Evolutionary conservation across 2,113 vertebrate species (phyloP), one percentile per base, ranked within the genome.

Genomic region (Phrynocephalus versicolor): DNA sequence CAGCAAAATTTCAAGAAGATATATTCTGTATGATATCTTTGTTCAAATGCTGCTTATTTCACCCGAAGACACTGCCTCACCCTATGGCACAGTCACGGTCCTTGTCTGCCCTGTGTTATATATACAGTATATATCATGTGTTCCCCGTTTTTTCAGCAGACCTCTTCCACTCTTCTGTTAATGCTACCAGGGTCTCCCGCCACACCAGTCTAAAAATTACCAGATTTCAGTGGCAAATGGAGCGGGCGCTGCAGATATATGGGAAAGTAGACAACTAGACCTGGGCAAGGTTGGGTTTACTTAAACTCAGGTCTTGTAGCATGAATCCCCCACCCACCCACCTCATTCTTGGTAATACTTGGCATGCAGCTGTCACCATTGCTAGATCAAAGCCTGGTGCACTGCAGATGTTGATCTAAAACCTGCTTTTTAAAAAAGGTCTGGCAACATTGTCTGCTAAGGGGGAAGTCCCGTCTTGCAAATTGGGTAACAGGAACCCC

Each of bases 1-100:
- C 75, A 71, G 57, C 69, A 45, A 81, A 81, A 75, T 83, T 82
- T 90, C 73, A 72, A 83, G 82, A 70, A 88, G 80, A 87, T 4
- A 69, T 65, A 3, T 8, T 83, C 57, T 73, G 41, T 79, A 65
- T 79, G 83, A 88, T 88, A 62, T 60, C 37, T 64, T 78, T 45
- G 55, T 62, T 78, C 70, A 62, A 77, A 70, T 76, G 51, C 25
- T 86, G 55, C 65, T 76, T 72, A 71, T 72, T 51, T 70, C 25
- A 37, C 45, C 72, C n/a, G 69, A 64, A 77, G 74, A 25, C 57
- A 51, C n/a, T 81, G 62, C 18, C 70, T 19, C 16, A 51, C 27
- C 19, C 27, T 21, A 39, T 39, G 13, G n/a, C 35, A n/a, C 67
- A 71, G n/a, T 16, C 62, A 70, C 10, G 39, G 27, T 37, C 25